Conservation (phyloP, 2,113 vertebrate species). For the Spheniscus mendiculus region DNA sequence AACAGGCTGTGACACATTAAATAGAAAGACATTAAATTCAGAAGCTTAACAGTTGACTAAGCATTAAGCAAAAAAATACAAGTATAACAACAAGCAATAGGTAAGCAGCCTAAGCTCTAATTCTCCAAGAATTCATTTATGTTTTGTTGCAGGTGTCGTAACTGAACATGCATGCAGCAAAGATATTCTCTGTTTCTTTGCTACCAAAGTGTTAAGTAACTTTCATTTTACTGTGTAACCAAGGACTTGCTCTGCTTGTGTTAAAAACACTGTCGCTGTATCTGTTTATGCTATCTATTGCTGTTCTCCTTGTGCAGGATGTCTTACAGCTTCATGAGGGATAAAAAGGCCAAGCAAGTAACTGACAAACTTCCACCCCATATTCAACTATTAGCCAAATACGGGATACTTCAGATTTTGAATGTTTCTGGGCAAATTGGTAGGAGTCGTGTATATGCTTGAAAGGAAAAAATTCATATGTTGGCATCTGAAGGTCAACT, state of each 20-base stretch:
- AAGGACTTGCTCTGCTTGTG: rapidly evolving
- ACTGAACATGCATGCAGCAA: background rate
- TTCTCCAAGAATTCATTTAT: background rate
- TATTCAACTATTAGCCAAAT: background rate
- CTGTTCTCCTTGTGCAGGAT: background rate
- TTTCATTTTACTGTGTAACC: background rate
- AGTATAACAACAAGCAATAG: background rate
- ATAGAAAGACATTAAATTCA: background rate
- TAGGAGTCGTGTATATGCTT: background rate
- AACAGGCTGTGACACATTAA: background rate
- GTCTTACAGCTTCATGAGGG: background rate
- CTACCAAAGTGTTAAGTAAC: background rate
- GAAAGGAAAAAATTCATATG: too few relatives aligned
- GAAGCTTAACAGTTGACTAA: background rate
- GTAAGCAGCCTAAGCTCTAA: background rate
- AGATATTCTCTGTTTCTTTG: background rate
- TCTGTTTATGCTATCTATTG: background rate
- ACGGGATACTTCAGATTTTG: too few relatives aligned
- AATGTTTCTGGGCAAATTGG: background rate
- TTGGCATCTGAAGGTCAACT: background rate
- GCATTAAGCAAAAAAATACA: background rate
- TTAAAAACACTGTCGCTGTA: background rate
- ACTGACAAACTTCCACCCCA: background rate
- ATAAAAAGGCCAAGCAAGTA: background rate
- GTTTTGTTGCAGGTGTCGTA: background rate